Base-by-base conservation (phyloP, 1,140 invertebrate genomes). In the Lerema accius region DNA sequence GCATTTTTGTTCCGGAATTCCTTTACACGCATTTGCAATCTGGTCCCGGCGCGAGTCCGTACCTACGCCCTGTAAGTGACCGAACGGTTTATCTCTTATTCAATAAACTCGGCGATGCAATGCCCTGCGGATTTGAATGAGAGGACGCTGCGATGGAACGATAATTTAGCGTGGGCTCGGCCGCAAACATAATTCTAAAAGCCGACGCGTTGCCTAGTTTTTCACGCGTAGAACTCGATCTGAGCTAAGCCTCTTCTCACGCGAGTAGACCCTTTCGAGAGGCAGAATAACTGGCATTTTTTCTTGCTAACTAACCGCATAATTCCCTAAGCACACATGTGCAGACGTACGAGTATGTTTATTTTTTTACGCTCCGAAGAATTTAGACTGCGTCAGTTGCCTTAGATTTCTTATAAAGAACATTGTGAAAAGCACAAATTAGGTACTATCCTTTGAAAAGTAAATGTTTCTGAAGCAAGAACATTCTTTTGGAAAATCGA, bases 1-100 rank as follows among this genome's bases (percentile, higher is more conserved):
- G 73, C 79, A 85, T 86, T 87, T 85, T 87, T 89, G 80, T 84
- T 86, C 78, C 80, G 80, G 82, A 85, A 88, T 89, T 80, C 79
- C 78, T 83, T 82, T 75, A 80, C 77, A 82, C 79, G 73, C 78
- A 89, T 89, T 89, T 84, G 82, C 84, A 82, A 86, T 85, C 81
- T 68, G 64, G 81, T 82, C 76, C 70, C 55, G 74, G 23, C 51
- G 59, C 64, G 53, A 61, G 58, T 64, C 49, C 43, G 28, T 64
- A 59, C 50, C 35, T 40, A 48, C 26, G 49, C 53, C 17, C 35
- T 67, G 53, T 63, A 67, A 55, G 16, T 55, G 23, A 62, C 45
- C 59, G 45, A 63, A 69, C 66, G 60, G 63, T 66, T 66, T 63
- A 49, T 58, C 28, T 58, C 42, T 58, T 58, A 58, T 58, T 58